Percentiles rank a stretch among this genome's conserved stretches.
phyloP scores from a whole-genome alignment of 2,113 vertebrate genomes.

The Axis porcinus region DNA sequence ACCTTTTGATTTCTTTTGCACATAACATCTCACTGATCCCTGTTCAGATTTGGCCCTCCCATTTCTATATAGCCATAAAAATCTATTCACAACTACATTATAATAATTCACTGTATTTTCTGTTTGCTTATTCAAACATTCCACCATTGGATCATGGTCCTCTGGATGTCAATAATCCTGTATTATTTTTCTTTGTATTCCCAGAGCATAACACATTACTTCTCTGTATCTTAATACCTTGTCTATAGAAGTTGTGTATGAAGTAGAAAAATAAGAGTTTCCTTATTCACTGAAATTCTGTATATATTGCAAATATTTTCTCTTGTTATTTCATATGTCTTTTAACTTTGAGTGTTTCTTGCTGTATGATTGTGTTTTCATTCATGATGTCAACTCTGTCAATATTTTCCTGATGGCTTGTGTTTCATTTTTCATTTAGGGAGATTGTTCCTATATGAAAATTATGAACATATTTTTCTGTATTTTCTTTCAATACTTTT shows the following conservation, averaged over 20 bases:
- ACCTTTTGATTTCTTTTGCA: neutral
- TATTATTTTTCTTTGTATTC: neutral
- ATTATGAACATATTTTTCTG: neutral
- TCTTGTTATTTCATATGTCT: neutral
- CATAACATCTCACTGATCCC: neutral
- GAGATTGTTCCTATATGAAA: neutral
- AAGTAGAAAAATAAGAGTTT: neutral
- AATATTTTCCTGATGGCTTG: conserved; percentile 7
- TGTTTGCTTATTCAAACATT: neutral
- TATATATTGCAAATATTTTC: neutral
- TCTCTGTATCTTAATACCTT: neutral
- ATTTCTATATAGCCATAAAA: neutral
- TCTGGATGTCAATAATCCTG: neutral
- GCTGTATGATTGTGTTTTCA: neutral
- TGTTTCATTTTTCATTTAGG: neutral
- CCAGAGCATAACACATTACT: neutral
- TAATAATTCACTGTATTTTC: neutral
- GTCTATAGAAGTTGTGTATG: neutral
- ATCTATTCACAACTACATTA: neutral
- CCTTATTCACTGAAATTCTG: neutral
- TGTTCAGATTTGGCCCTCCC: neutral
- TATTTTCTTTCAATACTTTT: neutral
- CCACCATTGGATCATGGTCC: neutral
- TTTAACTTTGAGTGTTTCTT: conserved; percentile 4
- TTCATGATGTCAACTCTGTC: neutral